A percentile compares a stretch with the other conserved stretches of the same genome.
Conservation (phyloP, 2,888 invertebrate genomes). For the Noctua fimbriata region DNA sequence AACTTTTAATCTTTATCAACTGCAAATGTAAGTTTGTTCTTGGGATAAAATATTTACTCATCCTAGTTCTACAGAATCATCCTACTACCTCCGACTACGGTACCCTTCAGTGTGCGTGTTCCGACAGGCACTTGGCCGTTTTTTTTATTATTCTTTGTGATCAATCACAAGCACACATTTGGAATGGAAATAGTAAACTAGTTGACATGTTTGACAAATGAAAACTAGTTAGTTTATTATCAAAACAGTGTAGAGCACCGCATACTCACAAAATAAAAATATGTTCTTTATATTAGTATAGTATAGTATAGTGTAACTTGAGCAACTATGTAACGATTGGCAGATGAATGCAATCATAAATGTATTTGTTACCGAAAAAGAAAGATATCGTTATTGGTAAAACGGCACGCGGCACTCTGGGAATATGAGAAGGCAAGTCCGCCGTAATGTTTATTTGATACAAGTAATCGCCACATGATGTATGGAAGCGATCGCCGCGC, state of each 20-base stretch:
- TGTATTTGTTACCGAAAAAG: conserved; percentile 79
- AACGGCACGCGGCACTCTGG: conserved; percentile 77
- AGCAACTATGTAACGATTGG: conserved; percentile 30
- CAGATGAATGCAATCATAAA: conserved; percentile 78
- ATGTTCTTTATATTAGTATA: not conserved
- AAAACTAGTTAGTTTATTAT: not conserved
- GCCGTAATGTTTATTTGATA: conserved; percentile 89
- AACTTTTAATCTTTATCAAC: not conserved
- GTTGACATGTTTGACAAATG: conserved; percentile 1
- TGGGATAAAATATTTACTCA: not conserved
- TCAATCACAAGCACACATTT: not conserved
- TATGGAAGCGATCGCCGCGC: conserved; percentile 77
- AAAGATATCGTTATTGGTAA: conserved; percentile 81
- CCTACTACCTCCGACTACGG: not conserved
- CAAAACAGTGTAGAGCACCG: not conserved
- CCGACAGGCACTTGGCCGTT: not conserved
- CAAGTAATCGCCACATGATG: conserved; percentile 88
- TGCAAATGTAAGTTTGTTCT: not conserved
- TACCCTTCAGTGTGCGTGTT: too few species aligned
- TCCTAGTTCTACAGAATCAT: not conserved
- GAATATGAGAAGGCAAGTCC: conserved; percentile 82
- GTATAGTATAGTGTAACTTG: conserved; percentile 1
- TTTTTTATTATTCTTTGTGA: not conserved
- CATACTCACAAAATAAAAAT: not conserved
- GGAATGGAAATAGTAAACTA: not conserved